Percentiles rank a stretch among this genome's conserved stretches.
Conservation (phyloP, 2,888 invertebrate species). For the Idaea biselata region DNA sequence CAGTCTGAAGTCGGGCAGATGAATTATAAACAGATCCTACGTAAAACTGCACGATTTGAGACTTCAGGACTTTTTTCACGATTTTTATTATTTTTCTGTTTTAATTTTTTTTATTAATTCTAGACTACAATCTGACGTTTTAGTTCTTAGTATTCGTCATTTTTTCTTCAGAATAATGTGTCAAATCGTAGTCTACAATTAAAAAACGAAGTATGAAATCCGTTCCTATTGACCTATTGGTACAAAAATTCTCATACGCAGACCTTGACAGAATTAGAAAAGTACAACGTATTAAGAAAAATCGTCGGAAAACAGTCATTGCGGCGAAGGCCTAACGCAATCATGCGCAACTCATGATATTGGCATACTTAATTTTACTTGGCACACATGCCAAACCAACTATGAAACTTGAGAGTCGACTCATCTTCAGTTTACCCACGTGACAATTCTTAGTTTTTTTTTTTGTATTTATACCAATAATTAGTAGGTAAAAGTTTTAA, state of each 20-base stretch:
- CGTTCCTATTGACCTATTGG: not conserved
- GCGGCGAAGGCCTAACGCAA: constrained; percentile 68
- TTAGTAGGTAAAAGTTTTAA: no score
- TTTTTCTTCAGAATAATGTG: no score
- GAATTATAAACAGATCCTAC: no score
- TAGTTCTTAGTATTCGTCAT: no score
- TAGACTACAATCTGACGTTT: no score
- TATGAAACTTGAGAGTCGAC: constrained; percentile 37
- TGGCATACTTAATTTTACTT: constrained; percentile 77
- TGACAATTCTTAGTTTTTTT: not conserved
- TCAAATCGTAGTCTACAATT: not conserved
- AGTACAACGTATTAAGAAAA: constrained; percentile 64
- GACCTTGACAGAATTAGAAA: constrained; percentile 67
- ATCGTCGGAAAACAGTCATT: constrained; percentile 73
- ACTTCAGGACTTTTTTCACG: no score
- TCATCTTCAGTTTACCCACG: not conserved
- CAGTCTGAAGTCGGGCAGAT: no score
- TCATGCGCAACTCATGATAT: constrained; percentile 72
- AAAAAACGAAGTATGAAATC: not conserved
- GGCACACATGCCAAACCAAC: constrained; percentile 70
- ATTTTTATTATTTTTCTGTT: no score
- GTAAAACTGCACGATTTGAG: no score
- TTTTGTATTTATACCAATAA: no score
- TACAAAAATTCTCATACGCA: constrained; percentile 9
- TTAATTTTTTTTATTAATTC: no score